Conservation (phyloP, 2,113 vertebrate genomes). For the Scophthalmus maximus region DNA sequence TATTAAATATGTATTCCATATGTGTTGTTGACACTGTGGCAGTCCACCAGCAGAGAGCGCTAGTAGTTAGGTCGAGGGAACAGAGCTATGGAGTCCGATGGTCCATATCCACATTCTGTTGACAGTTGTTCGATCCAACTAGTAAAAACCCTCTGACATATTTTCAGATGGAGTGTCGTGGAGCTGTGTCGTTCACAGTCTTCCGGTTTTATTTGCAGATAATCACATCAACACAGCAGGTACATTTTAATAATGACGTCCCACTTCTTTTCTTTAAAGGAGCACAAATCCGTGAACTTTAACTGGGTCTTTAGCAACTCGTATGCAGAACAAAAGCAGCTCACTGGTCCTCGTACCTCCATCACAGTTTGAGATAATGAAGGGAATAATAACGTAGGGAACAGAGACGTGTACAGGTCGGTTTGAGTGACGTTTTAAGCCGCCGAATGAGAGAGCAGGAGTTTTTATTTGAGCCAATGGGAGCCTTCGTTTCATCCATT, state of each 20-base stretch:
- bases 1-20: background rate
- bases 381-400: too few species aligned
- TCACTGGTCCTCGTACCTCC: background rate
- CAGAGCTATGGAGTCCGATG: background rate
- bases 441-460: slow-evolving; percentile 26
- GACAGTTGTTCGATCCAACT: background rate
- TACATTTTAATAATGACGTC: background rate
- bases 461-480: slow-evolving; percentile 50
- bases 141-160: background rate
- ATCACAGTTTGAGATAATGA: slow-evolving; percentile 6
- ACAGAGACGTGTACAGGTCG: slow-evolving; percentile 26
- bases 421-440: slow-evolving; percentile 43
- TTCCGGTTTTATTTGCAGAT: background rate
- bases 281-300: background rate
- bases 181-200: background rate
- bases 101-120: background rate
- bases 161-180: background rate
- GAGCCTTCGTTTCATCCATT: slow-evolving; percentile 37
- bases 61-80: slow-evolving; percentile 4
- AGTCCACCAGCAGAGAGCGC: slow-evolving; percentile 61
- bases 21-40: background rate
- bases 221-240: background rate
- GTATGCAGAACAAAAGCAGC: background rate
- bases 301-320: background rate
- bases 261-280: background rate